Base-by-base conservation (phyloP, 2,113 vertebrate species). In the Motacilla tschutschensis region DNA sequence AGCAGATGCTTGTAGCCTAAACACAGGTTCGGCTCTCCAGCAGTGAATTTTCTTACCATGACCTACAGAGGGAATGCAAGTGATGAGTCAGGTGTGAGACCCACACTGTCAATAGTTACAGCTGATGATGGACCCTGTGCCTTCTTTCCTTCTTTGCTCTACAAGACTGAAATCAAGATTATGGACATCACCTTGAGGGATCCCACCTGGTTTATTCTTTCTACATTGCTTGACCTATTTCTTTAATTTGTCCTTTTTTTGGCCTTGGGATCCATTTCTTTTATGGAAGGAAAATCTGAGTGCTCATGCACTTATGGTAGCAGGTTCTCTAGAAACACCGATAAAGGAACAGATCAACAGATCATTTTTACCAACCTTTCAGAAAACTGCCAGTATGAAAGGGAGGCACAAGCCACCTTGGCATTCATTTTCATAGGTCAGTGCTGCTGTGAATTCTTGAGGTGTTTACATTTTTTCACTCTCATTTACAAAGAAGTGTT, bases 61-160 rank as follows among this genome's bases (percentile, higher is more conserved):
- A 12, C 7, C n/a, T 64, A n/a, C 14, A 47, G 18, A 84, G 14
- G 12, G 6, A 62, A 57, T 50, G 12, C 2, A 4, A 9, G 3
- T 63, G 40, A 43, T 55, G 33, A 38, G 48, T 53, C 31, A 55
- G 48, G 43, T 44, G 25, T 47, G 43, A 75, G 25, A 67, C 6
- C 17, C 13, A 19, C 6, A 6, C 10, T 47, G 9, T 20, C 60
- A 74, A 6, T 19, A 55, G 9, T 24, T 35, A 62, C 25, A 47
- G 6, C 26, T 46, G 5, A 36, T 35, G 9, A 67, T 0, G 2
- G 10, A 60, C 4, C 4, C 8, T 50, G 6, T 0, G 4, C 12
- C 29, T 64, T 59, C 63, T 75, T 72, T 69, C 18, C n/a, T 44
- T 75, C 71, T 86, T 53, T 85, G 7, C 10, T n/a, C 19, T 78